phyloP scores from a whole-genome alignment of 2,888 invertebrate genomes.

The Tetramorium bicarinatum region DNA sequence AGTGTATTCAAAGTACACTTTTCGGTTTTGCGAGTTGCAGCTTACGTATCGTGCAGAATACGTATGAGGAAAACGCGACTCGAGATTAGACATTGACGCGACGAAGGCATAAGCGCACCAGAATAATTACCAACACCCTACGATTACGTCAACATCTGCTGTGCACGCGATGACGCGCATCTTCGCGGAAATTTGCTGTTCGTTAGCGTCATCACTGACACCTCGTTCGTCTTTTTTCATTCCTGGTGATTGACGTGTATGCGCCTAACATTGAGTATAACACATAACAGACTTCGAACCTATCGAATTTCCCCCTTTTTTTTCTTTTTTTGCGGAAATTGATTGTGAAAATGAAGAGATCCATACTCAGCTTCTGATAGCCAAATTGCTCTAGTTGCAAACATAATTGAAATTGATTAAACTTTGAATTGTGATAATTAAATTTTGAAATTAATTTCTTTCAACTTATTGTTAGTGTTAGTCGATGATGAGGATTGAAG shows the following conservation, averaged over 20 bases:
- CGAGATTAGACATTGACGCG: neutral
- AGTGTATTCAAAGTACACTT: slow-evolving; percentile 29
- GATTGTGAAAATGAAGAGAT: neutral
- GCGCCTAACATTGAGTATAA: neutral
- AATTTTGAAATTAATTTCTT: neutral
- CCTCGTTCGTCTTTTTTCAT: neutral
- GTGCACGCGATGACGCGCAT: slow-evolving; percentile 36
- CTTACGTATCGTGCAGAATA: neutral
- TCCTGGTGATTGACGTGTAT: neutral
- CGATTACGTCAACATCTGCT: slow-evolving; percentile 31
- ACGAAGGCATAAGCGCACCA: neutral
- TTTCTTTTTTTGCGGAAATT: neutral
- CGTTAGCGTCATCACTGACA: slow-evolving; percentile 28
- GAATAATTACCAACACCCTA: slow-evolving; percentile 27
- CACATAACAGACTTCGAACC: neutral
- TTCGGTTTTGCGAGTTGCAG: slow-evolving; percentile 16
- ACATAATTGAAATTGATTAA: neutral
- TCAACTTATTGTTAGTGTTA: neutral
- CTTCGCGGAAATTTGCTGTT: slow-evolving; percentile 26
- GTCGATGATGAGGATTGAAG: neutral
- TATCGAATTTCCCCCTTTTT: neutral
- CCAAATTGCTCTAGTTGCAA: neutral
- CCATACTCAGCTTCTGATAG: neutral
- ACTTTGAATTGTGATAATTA: neutral
- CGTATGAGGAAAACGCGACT: slow-evolving; percentile 2